These are phyloP conservation scores for Agrilus biguttatus DNA, from an alignment of 2,888 invertebrate genomes.

Conservation along the genomic window DNA sequence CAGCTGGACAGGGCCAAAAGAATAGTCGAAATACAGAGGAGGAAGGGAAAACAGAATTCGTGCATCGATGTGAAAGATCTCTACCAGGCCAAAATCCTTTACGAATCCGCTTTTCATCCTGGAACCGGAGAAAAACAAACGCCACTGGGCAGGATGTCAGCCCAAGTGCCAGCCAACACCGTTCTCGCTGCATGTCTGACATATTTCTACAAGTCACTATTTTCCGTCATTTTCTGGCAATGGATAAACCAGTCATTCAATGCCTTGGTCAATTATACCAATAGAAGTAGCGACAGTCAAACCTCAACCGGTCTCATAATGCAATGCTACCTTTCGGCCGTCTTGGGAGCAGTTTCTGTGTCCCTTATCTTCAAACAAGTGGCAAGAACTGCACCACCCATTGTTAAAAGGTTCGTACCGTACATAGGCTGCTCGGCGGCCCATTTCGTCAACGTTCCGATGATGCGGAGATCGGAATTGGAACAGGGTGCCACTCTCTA, in stretches of 20 bases:
- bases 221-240: slow-evolving; percentile 91
- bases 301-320: too few species aligned
- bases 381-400: slow-evolving; percentile 52
- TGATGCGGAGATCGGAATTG: slow-evolving; percentile 64
- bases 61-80: too few species aligned
- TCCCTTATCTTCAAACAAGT: slow-evolving; percentile 9
- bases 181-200: slow-evolving; percentile 94
- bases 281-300: slow-evolving; percentile 59
- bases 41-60: slow-evolving; percentile 5
- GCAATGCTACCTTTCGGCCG: too few species aligned
- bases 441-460: slow-evolving; percentile 95
- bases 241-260: slow-evolving; percentile 95
- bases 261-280: slow-evolving; percentile 96
- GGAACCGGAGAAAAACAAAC: slow-evolving; percentile 96
- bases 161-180: slow-evolving; percentile 97
- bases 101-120: slow-evolving; percentile 97
- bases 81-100: slow-evolving; percentile 68
- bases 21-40: slow-evolving; percentile 72
- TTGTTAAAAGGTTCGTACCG: slow-evolving; percentile 82
- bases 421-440: slow-evolving; percentile 92
- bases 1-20: slow-evolving; percentile 66
- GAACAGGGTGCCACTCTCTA: slow-evolving; percentile 62
- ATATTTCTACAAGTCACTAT: slow-evolving; percentile 85
- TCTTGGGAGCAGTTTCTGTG: not conserved
- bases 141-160: slow-evolving; percentile 90